Base-by-base conservation (phyloP, 2,888 invertebrate species). In the Chaitophorus viminalis region DNA sequence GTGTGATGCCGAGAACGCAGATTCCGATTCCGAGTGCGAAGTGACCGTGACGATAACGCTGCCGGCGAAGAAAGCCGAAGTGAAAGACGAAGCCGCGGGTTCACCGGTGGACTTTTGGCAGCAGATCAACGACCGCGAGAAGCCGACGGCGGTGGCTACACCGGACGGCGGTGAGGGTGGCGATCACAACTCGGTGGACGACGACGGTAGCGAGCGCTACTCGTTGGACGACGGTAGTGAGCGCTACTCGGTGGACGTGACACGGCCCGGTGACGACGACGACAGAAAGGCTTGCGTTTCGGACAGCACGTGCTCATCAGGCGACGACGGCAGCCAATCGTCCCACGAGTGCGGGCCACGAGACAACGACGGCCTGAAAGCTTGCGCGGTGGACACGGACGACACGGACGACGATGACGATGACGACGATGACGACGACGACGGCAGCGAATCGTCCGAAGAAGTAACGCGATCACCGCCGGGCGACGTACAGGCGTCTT, bases 91-190 rank as follows among this genome's bases (percentile, higher is more conserved):
- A 0, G 4, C n/a, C 8, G 11, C 3, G 1, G 39, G 33, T 68
- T 88, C 88, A 17, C 88, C 88, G 9, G 87, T 89, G 18, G 89
- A 89, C 33, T 89, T 89, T 76, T 89, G 89, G 89, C 86, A 33
- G 31, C 86, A 89, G 74, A 89, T 89, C 31, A 87, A 86, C 29
- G 78, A 81, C n/a, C 33, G 33, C 21, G 77, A 31, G 36, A n/a
- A n/a, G n/a, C n/a, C n/a, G n/a, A n/a, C n/a, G n/a, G 0, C 29
- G 29, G 5, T 91, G 65, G 25, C 25, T 5, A 6, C 21, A 33
- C 5, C 33, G 21, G 33, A 72, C 21, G 33, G 21, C 21, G 72
- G 33, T n/a, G n/a, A n/a, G n/a, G n/a, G n/a, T 33, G 5, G 72
- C 72, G 21, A 33, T 18, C 39, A 18, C 18, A 18, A 39, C 8